Conservation (phyloP, 2,797 vertebrate species). For the Meriones psammophilus region DNA sequence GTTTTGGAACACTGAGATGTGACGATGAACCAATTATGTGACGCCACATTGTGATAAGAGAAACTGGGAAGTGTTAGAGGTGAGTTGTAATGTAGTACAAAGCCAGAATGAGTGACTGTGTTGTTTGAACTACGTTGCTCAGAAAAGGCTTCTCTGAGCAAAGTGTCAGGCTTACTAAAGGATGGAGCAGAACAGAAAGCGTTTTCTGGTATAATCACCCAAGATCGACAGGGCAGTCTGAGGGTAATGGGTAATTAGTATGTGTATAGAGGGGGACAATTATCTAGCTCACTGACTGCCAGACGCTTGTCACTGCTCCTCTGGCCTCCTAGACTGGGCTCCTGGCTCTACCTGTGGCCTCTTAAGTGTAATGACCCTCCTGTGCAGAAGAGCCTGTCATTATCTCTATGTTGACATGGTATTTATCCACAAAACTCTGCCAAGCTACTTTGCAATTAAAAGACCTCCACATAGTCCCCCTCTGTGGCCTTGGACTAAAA, state of each 20-base stretch:
- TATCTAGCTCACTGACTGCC: conserved; percentile 35
- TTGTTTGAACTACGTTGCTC: neutral
- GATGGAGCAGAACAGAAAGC: neutral
- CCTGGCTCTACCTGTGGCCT: conserved; percentile 84
- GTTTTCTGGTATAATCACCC: conserved; percentile 21
- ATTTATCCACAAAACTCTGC: conserved; percentile 78
- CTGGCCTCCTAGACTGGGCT: conserved; percentile 82
- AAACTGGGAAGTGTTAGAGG: neutral
- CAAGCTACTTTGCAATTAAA: conserved; percentile 80
- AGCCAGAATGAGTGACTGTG: neutral
- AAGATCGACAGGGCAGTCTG: conserved; percentile 42
- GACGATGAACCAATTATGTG: neutral
- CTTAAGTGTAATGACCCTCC: conserved; percentile 87
- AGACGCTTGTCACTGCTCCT: conserved; percentile 83
- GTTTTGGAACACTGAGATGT: neutral
- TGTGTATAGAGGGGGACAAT: neutral
- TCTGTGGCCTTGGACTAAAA: neutral
- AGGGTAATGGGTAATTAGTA: conserved; percentile 58
- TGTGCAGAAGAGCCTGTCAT: conserved; percentile 85
- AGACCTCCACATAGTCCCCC: conserved; percentile 75
- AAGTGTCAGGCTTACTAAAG: neutral
- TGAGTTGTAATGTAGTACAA: neutral
- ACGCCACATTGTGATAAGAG: neutral
- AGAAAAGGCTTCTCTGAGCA: neutral
- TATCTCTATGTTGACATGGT: conserved; percentile 81